Base-by-base conservation (phyloP, 2,888 invertebrate species). In the Macaria liturata region DNA sequence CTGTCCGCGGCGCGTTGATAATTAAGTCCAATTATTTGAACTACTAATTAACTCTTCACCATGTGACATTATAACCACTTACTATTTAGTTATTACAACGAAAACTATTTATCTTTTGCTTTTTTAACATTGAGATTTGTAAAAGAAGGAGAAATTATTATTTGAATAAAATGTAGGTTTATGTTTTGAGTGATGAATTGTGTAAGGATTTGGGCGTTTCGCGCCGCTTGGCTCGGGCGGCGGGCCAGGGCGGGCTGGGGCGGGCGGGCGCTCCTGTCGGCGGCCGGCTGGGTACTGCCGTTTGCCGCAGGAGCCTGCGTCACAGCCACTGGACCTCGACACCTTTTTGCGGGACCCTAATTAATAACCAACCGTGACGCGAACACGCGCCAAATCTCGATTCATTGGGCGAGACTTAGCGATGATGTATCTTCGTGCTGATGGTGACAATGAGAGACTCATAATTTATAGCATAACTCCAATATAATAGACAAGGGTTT, bases 291-390 rank as follows among this genome's bases (percentile, higher is more conserved):
- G 80, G 78, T 78, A 88, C 88, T 88, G 87, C 74, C 78, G 78
- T 75, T 37, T 86, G 86, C 87, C 83, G 86, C 89, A 86, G 88
- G 86, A 88, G 86, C 81, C 86, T 89, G 88, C 90, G 90, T 89
- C 90, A 89, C 79, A 78, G 75, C 78, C 74, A 69, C 79, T 81
- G 87, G 85, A 86, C 84, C 86, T 79, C 81, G 83, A 80, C 87
- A 88, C 88, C 86, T 88, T 87, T 86, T 88, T 86, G 80, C 71
- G 86, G 86, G 78, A 80, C 84, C 86, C 88, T 88, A 87, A 89
- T 89, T 89, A 88, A 90, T 88, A 84, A 84, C 81, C 78, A 77
- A 76, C 77, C 81, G 76, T 83, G 82, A 84, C 81, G 77, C 72
- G 73, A 74, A 83, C 80, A 76, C 80, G 76, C 81, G 67, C 74